Evolutionary conservation across 2,797 vertebrate species (phyloP).

Genomic region (Gobionotothen gibberifrons): DNA sequence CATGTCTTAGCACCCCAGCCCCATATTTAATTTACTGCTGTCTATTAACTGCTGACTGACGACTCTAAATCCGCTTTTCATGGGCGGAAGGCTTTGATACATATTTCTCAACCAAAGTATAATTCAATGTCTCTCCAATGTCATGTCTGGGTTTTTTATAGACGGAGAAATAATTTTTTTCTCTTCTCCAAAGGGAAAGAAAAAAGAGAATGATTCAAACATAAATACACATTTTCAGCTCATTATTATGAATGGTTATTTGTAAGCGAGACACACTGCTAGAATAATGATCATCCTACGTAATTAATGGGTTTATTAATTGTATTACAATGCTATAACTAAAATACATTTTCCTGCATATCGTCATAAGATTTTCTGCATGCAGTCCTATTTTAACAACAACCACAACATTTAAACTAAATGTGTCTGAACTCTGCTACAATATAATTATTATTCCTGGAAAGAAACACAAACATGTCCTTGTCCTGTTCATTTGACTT

Average conservation of each 20-base stretch:
- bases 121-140: constrained; percentile 83
- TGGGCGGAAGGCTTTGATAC: constrained; percentile 69
- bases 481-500: constrained; percentile 38
- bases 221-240: constrained; percentile 64
- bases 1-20: constrained; percentile 68
- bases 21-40: constrained; percentile 77
- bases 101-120: constrained; percentile 74
- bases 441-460: constrained; percentile 13
- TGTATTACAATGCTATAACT: constrained; percentile 43
- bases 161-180: constrained; percentile 57
- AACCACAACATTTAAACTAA: background rate
- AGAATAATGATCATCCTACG: constrained; percentile 58
- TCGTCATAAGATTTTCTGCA: background rate
- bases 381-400: constrained; percentile 14
- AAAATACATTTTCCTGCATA: constrained; percentile 36
- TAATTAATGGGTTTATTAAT: constrained; percentile 66
- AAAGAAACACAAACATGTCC: constrained; percentile 12
- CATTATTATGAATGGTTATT: constrained; percentile 70
- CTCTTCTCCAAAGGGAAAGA: constrained; percentile 38
- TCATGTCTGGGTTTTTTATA: constrained; percentile 73
- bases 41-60: constrained; percentile 79
- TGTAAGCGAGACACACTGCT: constrained; percentile 60
- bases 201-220: constrained; percentile 54
- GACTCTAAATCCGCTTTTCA: constrained; percentile 77
- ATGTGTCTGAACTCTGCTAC: constrained; percentile 1